phyloP scores from a whole-genome alignment of 2,797 vertebrate species.

The Premnoplex brunnescens region DNA sequence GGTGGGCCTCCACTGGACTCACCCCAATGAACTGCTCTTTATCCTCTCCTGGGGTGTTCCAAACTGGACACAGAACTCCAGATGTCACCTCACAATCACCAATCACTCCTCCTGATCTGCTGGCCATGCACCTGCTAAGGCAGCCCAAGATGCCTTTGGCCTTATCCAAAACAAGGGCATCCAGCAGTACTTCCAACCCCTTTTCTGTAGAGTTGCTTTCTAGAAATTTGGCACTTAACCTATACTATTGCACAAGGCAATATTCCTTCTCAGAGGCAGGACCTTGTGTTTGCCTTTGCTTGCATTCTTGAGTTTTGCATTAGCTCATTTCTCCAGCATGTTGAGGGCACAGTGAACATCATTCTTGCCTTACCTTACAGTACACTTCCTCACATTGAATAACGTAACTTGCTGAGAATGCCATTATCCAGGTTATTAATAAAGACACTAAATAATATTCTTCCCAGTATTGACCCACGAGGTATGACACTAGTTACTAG shows the following conservation, averaged over 20 bases:
- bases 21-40: neutral
- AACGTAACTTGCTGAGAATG: neutral
- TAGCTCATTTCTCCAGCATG: neutral
- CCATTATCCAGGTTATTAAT: neutral
- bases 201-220: neutral
- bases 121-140: neutral
- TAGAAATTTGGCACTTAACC: neutral
- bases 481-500: neutral
- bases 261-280: neutral
- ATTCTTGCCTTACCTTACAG: neutral
- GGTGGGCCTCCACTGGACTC: neutral
- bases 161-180: neutral
- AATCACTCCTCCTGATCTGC: neutral
- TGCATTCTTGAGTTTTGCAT: neutral
- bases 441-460: neutral
- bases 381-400: neutral
- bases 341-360: neutral
- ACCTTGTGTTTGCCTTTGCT: neutral
- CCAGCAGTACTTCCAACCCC: neutral
- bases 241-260: neutral
- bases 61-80: neutral
- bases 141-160: neutral
- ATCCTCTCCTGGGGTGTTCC: neutral
- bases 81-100: fast-evolving
- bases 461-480: too few species aligned